Base-by-base conservation (phyloP, 2,888 invertebrate genomes). In the Cinara cedri region DNA sequence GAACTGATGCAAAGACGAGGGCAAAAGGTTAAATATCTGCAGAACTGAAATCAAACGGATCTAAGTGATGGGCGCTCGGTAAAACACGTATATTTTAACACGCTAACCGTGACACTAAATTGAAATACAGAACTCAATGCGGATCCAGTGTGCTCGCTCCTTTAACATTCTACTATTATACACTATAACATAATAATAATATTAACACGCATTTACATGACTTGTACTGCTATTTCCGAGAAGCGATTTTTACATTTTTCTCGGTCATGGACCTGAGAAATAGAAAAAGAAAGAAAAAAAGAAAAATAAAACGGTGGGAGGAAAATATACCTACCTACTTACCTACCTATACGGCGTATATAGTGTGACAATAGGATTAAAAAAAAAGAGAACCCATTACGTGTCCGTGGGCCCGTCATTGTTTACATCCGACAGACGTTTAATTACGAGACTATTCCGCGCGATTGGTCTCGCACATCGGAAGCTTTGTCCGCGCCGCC, bases 371-470 rank as follows among this genome's bases (percentile, higher is more conserved):
- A 66, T 76, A 55, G 75, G 65, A 76, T 63, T 74, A 74, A 63
- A 63, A 74, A 65, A 46, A 65, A 65, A 34, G 6, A 34, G 34
- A 34, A 34, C 74, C 74, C 63, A 74, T 62, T 74, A 72, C 72
- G 57, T 72, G 71, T 46, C 46, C 46, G 19, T 62, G 49, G 46
- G 42, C 65, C 14, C 14, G 76, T 55, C 65, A 55, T 75, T 75
- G 75, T 75, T 75, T 75, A 75, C 75, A 44, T 75, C 62, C 51
- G 34, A 65, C 74, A 65, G 63, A 74, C 63, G 74, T 74, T 74
- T 74, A 74, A 74, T 74, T 74, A 74, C 74, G 74, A 34, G 34
- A 65, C 74, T 65, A 74, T 74, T 74, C 63, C 74, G 74, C 51
- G n/a, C 74, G 13, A 74, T 74, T 74, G 51, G 74, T 74, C 74